Percentiles rank a stretch among this genome's conserved stretches.
Conservation (phyloP, 2,888 invertebrate species). For the Oeneis ivallda region DNA sequence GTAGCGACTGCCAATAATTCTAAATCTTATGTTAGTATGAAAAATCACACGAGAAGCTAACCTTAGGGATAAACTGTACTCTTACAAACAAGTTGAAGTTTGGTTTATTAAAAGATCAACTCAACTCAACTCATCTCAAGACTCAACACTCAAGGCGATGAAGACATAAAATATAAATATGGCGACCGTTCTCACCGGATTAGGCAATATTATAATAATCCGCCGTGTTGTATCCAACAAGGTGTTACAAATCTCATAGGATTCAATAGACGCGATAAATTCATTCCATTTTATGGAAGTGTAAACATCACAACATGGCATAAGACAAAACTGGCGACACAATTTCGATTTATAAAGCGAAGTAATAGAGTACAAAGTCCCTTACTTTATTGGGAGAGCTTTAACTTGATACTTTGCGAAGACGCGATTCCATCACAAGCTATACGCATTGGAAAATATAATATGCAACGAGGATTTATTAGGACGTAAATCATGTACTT, state of each 20-base stretch:
- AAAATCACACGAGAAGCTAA: too few species aligned
- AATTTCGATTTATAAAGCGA: neutral
- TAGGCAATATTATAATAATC: neutral
- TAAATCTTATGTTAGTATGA: too few species aligned
- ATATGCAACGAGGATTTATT: neutral
- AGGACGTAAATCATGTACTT: too few species aligned
- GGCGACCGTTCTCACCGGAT: neutral
- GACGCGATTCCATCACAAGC: neutral
- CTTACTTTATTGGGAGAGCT: neutral
- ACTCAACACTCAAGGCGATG: too few species aligned
- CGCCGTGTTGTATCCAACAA: neutral
- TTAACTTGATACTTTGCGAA: neutral
- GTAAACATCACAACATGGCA: neutral
- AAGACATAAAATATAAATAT: too few species aligned
- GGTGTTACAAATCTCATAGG: constrained; percentile 17
- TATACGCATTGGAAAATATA: constrained; percentile 3
- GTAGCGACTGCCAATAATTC: too few species aligned
- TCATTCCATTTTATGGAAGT: neutral
- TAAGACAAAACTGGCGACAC: neutral
- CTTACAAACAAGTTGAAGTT: too few species aligned
- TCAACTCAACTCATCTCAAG: too few species aligned
- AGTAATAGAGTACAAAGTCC: neutral
- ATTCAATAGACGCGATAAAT: constrained; percentile 11
- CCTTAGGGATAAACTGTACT: too few species aligned
- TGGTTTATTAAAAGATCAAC: too few species aligned